A percentile compares a stretch with the other conserved stretches of the same genome.
phyloP scores from a whole-genome alignment of 1,140 invertebrate genomes.

The Elymnias hypermnestra region DNA sequence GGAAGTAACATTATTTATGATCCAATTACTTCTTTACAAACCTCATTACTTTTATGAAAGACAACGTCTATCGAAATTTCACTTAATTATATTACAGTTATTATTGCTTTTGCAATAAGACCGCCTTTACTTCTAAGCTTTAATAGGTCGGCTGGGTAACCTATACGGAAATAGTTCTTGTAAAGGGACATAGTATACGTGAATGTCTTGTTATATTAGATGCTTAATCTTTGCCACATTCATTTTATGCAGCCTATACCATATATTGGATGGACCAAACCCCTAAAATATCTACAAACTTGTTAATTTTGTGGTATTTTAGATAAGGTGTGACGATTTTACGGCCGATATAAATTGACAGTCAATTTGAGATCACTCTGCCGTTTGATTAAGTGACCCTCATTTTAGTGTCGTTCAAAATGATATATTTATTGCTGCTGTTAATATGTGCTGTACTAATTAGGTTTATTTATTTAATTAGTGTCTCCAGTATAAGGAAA shows the following conservation, averaged over 20 bases:
- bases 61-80: no score
- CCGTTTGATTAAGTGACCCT: conserved; percentile 32
- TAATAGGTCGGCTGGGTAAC: no score
- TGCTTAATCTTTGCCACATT: neutral
- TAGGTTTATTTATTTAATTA: conserved; percentile 6
- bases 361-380: conserved; percentile 45
- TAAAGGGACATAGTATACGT: no score
- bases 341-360: conserved; percentile 43
- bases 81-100: no score
- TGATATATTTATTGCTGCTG: conserved; percentile 44
- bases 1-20: no score
- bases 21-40: no score
- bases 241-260: neutral
- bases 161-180: no score
- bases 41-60: no score
- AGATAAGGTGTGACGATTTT: conserved; percentile 49
- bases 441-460: conserved; percentile 30
- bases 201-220: no score
- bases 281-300: conserved; percentile 33
- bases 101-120: no score
- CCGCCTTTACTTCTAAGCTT: no score
- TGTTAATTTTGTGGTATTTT: conserved; percentile 44
- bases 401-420: conserved; percentile 27
- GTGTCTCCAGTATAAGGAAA: no score
- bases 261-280: conserved; percentile 12